Conservation (phyloP, 2,113 vertebrate genomes). For the Osmerus mordax region DNA sequence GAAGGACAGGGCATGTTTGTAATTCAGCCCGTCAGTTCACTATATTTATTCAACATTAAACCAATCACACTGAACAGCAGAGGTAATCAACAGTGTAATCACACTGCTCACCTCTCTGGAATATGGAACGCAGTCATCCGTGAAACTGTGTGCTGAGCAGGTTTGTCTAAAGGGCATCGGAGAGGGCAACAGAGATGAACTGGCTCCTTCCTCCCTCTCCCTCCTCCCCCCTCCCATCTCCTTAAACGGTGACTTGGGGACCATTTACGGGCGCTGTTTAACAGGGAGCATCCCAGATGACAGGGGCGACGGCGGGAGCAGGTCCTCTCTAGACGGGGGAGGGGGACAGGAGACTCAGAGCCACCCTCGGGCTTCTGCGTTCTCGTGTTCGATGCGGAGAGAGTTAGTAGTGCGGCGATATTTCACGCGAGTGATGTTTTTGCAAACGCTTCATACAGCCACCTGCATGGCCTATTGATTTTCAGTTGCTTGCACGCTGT, state of each 20-base stretch:
- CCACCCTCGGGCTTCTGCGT: too few relatives aligned
- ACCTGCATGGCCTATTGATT: too few relatives aligned
- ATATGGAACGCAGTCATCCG: constrained; percentile 65
- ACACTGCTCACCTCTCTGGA: constrained; percentile 57
- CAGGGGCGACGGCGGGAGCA: too few relatives aligned
- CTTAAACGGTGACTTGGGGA: too few relatives aligned
- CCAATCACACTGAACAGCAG: constrained; percentile 61
- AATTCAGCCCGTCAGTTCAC: constrained; percentile 49
- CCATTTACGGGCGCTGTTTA: constrained; percentile 43
- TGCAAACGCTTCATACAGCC: too few relatives aligned
- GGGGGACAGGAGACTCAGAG: too few relatives aligned
- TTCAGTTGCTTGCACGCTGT: too few relatives aligned
- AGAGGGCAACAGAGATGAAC: constrained; percentile 42
- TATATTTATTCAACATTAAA: constrained; percentile 66
- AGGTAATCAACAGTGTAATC: constrained; percentile 73
- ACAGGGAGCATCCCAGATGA: constrained; percentile 32
- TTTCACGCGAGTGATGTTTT: too few relatives aligned
- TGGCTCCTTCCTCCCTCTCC: not conserved
- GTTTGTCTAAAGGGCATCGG: constrained; percentile 55
- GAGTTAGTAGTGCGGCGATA: too few relatives aligned
- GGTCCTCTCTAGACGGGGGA: too few relatives aligned
- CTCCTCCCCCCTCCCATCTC: too few relatives aligned
- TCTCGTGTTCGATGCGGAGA: too few relatives aligned
- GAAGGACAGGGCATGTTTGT: constrained; percentile 40
- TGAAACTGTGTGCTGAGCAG: constrained; percentile 63